These are phyloP conservation scores for Megalurothrips usitatus DNA, from an alignment of 2,888 invertebrate species.

Conservation along the genomic window DNA sequence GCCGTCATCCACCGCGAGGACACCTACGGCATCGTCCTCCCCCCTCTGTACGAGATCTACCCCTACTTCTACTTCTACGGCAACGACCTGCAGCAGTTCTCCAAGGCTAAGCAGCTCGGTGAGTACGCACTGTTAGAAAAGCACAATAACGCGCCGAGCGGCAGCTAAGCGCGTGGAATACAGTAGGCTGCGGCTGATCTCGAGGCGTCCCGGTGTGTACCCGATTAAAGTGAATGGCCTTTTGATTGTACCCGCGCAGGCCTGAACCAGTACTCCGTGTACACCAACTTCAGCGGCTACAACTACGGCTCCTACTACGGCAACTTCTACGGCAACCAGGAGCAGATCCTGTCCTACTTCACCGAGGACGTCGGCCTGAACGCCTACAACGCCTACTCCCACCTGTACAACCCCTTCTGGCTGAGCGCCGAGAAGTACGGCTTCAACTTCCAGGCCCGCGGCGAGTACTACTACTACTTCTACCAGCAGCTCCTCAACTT, in stretches of 20 bases:
- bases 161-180: too few relatives aligned
- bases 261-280: not conserved
- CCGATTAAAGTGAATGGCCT: too few relatives aligned
- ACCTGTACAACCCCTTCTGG: conserved; percentile 62
- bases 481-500: conserved; percentile 65
- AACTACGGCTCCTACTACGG: not conserved
- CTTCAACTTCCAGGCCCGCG: conserved; percentile 42
- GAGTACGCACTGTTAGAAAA: not conserved
- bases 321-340: conserved; percentile 44
- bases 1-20: conserved; percentile 53
- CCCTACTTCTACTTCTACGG: conserved; percentile 45
- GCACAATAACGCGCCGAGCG: not conserved
- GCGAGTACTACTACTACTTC: conserved; percentile 49
- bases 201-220: too few relatives aligned
- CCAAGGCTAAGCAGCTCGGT: conserved; percentile 33
- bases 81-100: conserved; percentile 34
- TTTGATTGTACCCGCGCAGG: not conserved
- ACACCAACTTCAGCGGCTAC: conserved; percentile 24
- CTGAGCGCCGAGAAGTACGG: conserved; percentile 54
- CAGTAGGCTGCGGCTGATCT: too few relatives aligned
- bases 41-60: conserved; percentile 56
- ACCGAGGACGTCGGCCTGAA: conserved; percentile 68
- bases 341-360: conserved; percentile 61
- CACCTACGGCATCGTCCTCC: conserved; percentile 52
- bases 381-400: conserved; percentile 55